These are phyloP conservation scores for Naso thynnoides DNA, from an alignment of 2,797 vertebrate species.

Conservation along the genomic window DNA sequence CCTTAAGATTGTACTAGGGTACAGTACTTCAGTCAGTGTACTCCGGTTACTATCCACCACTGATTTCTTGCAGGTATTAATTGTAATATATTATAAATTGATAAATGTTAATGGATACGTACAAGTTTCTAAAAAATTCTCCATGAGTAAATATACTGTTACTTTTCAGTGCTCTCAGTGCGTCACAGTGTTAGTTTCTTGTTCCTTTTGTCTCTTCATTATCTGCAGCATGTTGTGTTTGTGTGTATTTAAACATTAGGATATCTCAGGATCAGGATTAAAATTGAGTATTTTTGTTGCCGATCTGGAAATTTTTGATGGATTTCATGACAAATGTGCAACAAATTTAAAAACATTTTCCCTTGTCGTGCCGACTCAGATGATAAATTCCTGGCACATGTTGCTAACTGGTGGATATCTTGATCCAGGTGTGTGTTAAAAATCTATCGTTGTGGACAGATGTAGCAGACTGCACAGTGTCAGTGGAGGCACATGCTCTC, in stretches of 20 bases:
- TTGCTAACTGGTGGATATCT: background rate
- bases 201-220: no score
- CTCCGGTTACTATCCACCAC: background rate
- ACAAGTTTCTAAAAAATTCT: no score
- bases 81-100: no score
- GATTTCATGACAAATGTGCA: no score
- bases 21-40: background rate
- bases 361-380: background rate
- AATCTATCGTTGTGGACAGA: background rate
- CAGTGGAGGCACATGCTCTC: no score
- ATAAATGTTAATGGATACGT: no score
- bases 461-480: background rate
- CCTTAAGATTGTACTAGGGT: background rate
- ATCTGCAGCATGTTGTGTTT: background rate
- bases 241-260: no score
- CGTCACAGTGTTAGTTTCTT: no score
- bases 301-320: accelerated
- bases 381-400: background rate
- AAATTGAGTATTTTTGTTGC: background rate
- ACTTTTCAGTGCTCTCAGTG: no score
- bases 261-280: background rate
- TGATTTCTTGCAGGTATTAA: no score
- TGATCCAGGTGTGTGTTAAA: background rate
- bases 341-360: no score
- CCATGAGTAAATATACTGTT: no score